A percentile compares a stretch with the other conserved stretches of the same genome.
phyloP scores from a whole-genome alignment of 2,888 invertebrate genomes.

The Ochropleura plecta region DNA sequence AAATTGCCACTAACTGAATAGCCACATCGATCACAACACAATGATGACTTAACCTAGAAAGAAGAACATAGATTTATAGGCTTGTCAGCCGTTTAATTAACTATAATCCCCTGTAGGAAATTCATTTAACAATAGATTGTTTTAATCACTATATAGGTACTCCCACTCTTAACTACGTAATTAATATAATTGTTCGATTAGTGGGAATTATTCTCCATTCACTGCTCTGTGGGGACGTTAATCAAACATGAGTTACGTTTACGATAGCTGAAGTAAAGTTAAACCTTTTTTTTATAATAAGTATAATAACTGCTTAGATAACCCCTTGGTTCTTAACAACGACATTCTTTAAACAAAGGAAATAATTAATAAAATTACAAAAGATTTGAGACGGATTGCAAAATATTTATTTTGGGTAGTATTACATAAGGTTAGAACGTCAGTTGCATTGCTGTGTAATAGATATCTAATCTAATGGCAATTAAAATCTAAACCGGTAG shows the following conservation, averaged over 20 bases:
- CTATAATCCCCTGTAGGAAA: slow-evolving; percentile 65
- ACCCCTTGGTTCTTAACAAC: slow-evolving; percentile 36
- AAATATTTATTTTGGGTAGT: slow-evolving; percentile 69
- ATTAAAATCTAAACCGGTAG: slow-evolving; percentile 81
- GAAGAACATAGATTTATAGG: slow-evolving; percentile 60
- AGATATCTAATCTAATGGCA: slow-evolving; percentile 77
- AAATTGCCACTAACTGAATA: slow-evolving; percentile 47
- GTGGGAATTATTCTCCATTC: slow-evolving; percentile 73
- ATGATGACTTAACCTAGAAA: slow-evolving; percentile 62
- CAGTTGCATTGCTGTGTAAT: slow-evolving; percentile 70
- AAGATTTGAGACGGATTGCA: slow-evolving; percentile 49
- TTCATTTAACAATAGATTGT: slow-evolving; percentile 70
- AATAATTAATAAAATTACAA: slow-evolving; percentile 59
- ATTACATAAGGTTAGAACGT: slow-evolving; percentile 72
- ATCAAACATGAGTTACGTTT: slow-evolving; percentile 67
- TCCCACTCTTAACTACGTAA: slow-evolving; percentile 64
- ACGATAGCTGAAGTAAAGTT: slow-evolving; percentile 48
- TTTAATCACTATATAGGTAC: slow-evolving; percentile 65
- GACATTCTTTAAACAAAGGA: slow-evolving; percentile 50
- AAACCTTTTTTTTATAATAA: slow-evolving; percentile 42
- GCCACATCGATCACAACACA: slow-evolving; percentile 61
- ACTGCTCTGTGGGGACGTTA: slow-evolving; percentile 67
- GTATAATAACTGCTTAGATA: slow-evolving; percentile 49
- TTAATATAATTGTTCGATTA: slow-evolving; percentile 75
- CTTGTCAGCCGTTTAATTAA: slow-evolving; percentile 60